These are phyloP conservation scores for Phoronis australis DNA, from an alignment of 2,888 invertebrate species.

Conservation along the genomic window DNA sequence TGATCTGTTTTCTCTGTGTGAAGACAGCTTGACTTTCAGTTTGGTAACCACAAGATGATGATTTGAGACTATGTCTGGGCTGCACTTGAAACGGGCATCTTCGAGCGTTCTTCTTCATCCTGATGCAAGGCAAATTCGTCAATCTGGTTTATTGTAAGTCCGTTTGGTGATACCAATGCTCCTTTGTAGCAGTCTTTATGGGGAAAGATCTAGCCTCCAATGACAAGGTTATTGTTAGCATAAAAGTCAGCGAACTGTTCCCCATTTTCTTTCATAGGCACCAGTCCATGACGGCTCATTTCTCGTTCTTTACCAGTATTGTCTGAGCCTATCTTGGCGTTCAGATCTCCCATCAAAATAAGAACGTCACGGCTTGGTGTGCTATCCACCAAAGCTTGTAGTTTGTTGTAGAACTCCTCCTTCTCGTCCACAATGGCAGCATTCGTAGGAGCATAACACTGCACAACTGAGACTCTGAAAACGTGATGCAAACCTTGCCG, in stretches of 20 bases:
- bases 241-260: constrained; percentile 6
- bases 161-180: constrained; percentile 4
- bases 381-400: background rate
- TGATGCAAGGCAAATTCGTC: too few species aligned
- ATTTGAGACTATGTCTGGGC: too few species aligned
- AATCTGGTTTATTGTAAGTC: constrained; percentile 1
- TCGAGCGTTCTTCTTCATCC: too few species aligned
- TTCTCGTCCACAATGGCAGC: constrained; percentile 6
- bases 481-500: too few species aligned
- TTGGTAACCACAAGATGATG: too few species aligned
- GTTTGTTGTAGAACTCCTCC: constrained; percentile 8
- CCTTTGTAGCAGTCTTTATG: too few species aligned
- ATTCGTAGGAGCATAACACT: constrained; percentile 10
- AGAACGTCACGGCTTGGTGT: constrained; percentile 3
- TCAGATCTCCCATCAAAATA: constrained; percentile 8
- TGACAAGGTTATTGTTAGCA: background rate
- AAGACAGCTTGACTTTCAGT: too few species aligned
- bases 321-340: too few species aligned
- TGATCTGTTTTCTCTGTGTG: too few species aligned
- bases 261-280: constrained; percentile 6
- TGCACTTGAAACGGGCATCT: too few species aligned
- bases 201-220: constrained; percentile 4
- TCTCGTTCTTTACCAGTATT: too few species aligned
- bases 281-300: constrained; percentile 2
- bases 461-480: constrained; percentile 5